Percentiles rank a stretch among this genome's conserved stretches.
Conservation (phyloP, 2,113 vertebrate genomes). For the Periophthalmus modestus region DNA sequence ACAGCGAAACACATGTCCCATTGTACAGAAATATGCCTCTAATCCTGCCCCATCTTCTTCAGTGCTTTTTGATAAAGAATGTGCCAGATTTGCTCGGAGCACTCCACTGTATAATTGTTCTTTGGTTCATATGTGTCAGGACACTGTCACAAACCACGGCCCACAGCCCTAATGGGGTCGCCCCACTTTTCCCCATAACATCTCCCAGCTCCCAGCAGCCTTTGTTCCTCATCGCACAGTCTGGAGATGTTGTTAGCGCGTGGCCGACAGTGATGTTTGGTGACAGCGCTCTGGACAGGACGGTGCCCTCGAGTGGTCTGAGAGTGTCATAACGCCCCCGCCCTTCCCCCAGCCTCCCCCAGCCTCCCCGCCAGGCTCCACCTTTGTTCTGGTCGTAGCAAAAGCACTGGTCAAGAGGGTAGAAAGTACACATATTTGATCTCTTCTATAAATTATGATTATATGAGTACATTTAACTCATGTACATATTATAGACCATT, state of each 20-base stretch:
- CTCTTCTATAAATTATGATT: neutral
- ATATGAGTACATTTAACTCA: neutral
- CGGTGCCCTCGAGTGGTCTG: slow-evolving; percentile 66
- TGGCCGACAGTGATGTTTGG: slow-evolving; percentile 75
- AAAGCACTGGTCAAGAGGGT: slow-evolving; percentile 67
- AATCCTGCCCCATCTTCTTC: slow-evolving; percentile 20
- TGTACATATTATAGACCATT: no score
- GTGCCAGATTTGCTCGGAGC: slow-evolving; percentile 42
- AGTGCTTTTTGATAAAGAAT: slow-evolving; percentile 27
- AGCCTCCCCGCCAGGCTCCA: slow-evolving; percentile 56
- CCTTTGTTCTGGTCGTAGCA: slow-evolving; percentile 75
- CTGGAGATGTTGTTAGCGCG: slow-evolving; percentile 78
- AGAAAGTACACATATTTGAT: neutral
- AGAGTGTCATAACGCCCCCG: slow-evolving; percentile 63
- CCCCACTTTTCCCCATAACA: slow-evolving; percentile 46
- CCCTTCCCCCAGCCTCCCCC: slow-evolving; percentile 17
- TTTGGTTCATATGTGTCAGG: slow-evolving; percentile 54
- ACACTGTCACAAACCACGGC: slow-evolving; percentile 60
- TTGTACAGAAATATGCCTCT: neutral
- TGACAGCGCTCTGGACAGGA: slow-evolving; percentile 78
- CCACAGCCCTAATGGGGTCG: slow-evolving; percentile 63
- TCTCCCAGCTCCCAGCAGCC: slow-evolving; percentile 50
- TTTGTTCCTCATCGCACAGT: slow-evolving; percentile 73
- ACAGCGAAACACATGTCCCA: neutral
- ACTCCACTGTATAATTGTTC: slow-evolving; percentile 59